These are phyloP conservation scores for Buathra laborator DNA, from an alignment of 2,888 invertebrate genomes.

Conservation along the genomic window DNA sequence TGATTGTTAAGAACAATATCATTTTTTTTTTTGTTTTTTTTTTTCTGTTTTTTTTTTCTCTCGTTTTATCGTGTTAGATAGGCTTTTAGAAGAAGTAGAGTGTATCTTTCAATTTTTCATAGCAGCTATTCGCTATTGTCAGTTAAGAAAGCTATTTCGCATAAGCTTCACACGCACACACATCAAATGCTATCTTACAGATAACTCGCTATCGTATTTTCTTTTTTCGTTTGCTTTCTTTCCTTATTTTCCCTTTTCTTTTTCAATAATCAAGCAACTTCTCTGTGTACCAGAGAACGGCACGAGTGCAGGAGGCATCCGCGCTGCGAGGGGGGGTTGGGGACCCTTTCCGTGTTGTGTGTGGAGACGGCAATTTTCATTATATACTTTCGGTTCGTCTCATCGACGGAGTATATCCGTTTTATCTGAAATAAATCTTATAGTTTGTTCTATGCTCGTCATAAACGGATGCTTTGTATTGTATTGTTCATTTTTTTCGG, in stretches of 20 bases:
- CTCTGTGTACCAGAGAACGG: conserved; percentile 57
- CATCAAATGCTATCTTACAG: conserved; percentile 39
- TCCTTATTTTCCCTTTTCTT: not conserved
- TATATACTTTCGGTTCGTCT: conserved; percentile 56
- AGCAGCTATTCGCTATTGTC: conserved; percentile 57
- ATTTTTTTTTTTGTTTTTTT: conserved; percentile 15
- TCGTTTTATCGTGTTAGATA: conserved; percentile 69
- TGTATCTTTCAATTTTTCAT: conserved; percentile 55
- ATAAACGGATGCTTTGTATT: not conserved
- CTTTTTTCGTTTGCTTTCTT: conserved; percentile 16
- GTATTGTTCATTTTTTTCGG: not conserved
- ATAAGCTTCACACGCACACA: conserved; percentile 55
- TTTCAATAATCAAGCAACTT: conserved; percentile 50
- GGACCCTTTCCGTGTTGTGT: conserved; percentile 48
- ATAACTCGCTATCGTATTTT: conserved; percentile 32
- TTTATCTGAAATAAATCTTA: conserved; percentile 59
- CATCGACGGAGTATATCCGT: conserved; percentile 42
- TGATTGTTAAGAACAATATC: conserved; percentile 73
- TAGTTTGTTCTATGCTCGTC: conserved; percentile 41
- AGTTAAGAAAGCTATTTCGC: conserved; percentile 67
- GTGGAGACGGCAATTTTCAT: conserved; percentile 49
- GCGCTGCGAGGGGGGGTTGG: conserved; percentile 42
- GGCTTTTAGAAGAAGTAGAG: conserved; percentile 67
- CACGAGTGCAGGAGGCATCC: conserved; percentile 56
- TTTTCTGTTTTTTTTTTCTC: conserved; percentile 4